Evolutionary conservation across 2,888 invertebrate species (phyloP).

Genomic region (Pyrocoelia pectoralis): DNA sequence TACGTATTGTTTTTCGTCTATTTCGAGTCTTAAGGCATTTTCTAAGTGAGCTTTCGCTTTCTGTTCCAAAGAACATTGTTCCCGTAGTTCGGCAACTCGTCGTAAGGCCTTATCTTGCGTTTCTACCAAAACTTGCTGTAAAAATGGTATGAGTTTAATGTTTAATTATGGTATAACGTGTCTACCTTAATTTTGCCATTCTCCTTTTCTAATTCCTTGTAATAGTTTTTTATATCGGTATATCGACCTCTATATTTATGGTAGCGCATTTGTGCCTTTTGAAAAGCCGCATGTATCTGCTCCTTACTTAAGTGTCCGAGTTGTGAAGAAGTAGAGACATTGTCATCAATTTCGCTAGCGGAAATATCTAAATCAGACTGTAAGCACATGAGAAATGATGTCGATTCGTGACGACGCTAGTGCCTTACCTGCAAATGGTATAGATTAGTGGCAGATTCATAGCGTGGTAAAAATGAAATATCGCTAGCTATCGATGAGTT

Average conservation of each 20-base stretch:
- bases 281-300: slow-evolving; percentile 81
- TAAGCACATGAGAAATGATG: slow-evolving; percentile 16
- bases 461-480: slow-evolving; percentile 77
- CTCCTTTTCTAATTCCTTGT: slow-evolving; percentile 80
- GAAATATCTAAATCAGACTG: slow-evolving; percentile 86
- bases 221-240: slow-evolving; percentile 82
- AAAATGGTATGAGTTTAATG: slow-evolving; percentile 34
- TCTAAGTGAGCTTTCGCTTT: slow-evolving; percentile 83
- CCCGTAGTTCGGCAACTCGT: slow-evolving; percentile 85
- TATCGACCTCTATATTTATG: slow-evolving; percentile 89
- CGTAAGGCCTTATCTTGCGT: slow-evolving; percentile 88
- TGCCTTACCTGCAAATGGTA: slow-evolving; percentile 72
- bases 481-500: slow-evolving; percentile 82
- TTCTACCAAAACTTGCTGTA: slow-evolving; percentile 80
- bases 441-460: slow-evolving; percentile 73
- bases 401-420: not conserved
- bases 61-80: slow-evolving; percentile 89
- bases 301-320: slow-evolving; percentile 83
- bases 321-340: slow-evolving; percentile 64
- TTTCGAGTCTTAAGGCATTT: slow-evolving; percentile 78
- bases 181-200: slow-evolving; percentile 79
- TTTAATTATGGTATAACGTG: too few relatives aligned
- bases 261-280: slow-evolving; percentile 81
- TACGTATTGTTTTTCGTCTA: slow-evolving; percentile 89
- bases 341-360: slow-evolving; percentile 86